Percentiles rank a stretch among this genome's conserved stretches.
These are phyloP conservation scores for Ameiurus melas DNA, from an alignment of 2,113 vertebrate genomes.

Conservation along the genomic window DNA sequence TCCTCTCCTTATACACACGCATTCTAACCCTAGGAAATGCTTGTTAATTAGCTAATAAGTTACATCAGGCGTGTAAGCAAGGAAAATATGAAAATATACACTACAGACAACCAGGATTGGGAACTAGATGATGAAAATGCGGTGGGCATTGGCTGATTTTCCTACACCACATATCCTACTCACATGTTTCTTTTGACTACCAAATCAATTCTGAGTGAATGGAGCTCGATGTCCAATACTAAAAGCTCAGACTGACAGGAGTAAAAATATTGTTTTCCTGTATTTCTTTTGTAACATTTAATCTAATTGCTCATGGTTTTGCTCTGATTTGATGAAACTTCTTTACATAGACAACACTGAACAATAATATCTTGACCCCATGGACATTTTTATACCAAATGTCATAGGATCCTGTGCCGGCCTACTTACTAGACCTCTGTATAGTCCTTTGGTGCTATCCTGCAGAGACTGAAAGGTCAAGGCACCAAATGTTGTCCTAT, in stretches of 20 bases:
- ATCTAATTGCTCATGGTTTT: neutral
- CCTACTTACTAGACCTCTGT: slow-evolving; percentile 12
- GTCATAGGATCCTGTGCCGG: neutral
- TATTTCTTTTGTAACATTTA: neutral
- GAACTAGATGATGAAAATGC: neutral
- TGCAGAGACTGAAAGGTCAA: slow-evolving; percentile 41
- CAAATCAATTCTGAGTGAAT: slow-evolving; percentile 5
- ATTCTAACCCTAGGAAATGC: neutral
- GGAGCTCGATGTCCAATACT: neutral
- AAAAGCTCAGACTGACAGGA: neutral
- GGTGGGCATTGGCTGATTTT: slow-evolving; percentile 7
- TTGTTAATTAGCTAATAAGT: neutral
- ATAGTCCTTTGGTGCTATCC: slow-evolving; percentile 24
- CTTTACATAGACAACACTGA: slow-evolving; percentile 19
- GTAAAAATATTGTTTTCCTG: neutral
- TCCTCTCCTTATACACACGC: neutral
- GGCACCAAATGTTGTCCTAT: slow-evolving; percentile 44
- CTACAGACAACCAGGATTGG: neutral
- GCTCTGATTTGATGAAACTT: slow-evolving; percentile 21
- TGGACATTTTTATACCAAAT: slow-evolving; percentile 9
- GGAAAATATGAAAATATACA: neutral
- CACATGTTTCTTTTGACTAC: neutral
- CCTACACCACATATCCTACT: slow-evolving; percentile 25
- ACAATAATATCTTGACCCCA: neutral
- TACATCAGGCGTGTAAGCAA: neutral